Evolutionary conservation across 2,888 invertebrate species (phyloP), one percentile per base, ranked within the genome.

Genomic region (Heliconius cydno): DNA sequence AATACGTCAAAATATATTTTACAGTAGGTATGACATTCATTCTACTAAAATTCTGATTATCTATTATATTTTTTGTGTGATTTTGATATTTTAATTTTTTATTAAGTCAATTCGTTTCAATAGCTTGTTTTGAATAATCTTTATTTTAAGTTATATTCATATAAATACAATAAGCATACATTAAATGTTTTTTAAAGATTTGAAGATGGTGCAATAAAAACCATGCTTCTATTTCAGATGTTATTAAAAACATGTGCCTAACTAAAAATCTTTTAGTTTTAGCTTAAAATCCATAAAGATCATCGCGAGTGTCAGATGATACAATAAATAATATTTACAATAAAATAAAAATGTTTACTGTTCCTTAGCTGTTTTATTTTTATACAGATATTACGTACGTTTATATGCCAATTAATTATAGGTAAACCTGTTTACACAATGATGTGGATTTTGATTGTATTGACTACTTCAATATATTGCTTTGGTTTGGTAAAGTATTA

Each of bases 251-350:
- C 41, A 46, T 74, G 30, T 78, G 73, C 66, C 73, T 78, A 78
- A 60, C 57, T 85, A 82, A 85, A 85, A 87, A 75, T 28, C 6
- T 12, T 80, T 82, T 52, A 76, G 68, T 81, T 80, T 66, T 68
- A 76, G 72, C 78, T 79, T 81, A n/a, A 71, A 79, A 65, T 68
- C 87, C 89, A 89, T 89, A 85, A 89, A 91, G 87, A 89, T 91
- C 91, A 90, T 92, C 89, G 92, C 92, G 91, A 92, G 88, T 92
- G 89, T 92, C 93, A 92, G 89, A 88, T 87, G 89, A 92, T 92
- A 94, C 92, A 94, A 94, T 94, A 94, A 94, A 91, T 90, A 91
- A 92, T 94, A 94, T 94, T 94, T 94, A 94, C 93, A 94, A 93
- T 94, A 94, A 94, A 94, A 84, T 83, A 82, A 82, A 82, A 92